Evolutionary conservation across 1,140 invertebrate species (phyloP).

Genomic region (Palaemon carinicauda): DNA sequence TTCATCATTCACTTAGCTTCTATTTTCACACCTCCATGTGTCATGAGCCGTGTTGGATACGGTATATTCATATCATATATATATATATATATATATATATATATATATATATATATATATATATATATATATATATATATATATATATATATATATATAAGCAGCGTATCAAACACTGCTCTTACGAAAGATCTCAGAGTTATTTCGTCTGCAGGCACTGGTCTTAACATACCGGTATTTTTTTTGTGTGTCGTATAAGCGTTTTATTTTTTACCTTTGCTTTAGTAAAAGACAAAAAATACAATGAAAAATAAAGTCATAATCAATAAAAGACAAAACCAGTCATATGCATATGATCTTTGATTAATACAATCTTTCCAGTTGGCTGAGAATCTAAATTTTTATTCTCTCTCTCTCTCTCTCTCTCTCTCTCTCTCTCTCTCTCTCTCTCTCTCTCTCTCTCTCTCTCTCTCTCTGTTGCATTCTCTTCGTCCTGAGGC

Average conservation of each 20-base stretch:
- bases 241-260: background rate
- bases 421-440: too few relatives aligned
- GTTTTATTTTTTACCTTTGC: background rate
- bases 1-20: background rate
- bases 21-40: background rate
- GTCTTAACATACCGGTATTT: background rate
- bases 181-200: too few relatives aligned
- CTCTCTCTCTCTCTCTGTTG: background rate
- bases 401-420: too few relatives aligned
- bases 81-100: background rate
- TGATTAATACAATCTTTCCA: too few relatives aligned
- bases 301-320: too few relatives aligned
- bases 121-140: background rate
- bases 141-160: background rate
- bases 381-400: too few relatives aligned
- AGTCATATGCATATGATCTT: too few relatives aligned
- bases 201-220: too few relatives aligned
- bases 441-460: too few relatives aligned
- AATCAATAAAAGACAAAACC: too few relatives aligned
- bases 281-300: background rate
- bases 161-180: too few relatives aligned
- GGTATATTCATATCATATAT: background rate
- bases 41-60: too few relatives aligned
- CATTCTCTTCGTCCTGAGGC: background rate
- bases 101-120: background rate